Base-by-base conservation (phyloP, 2,797 vertebrate species). In the Danionella dracula region DNA sequence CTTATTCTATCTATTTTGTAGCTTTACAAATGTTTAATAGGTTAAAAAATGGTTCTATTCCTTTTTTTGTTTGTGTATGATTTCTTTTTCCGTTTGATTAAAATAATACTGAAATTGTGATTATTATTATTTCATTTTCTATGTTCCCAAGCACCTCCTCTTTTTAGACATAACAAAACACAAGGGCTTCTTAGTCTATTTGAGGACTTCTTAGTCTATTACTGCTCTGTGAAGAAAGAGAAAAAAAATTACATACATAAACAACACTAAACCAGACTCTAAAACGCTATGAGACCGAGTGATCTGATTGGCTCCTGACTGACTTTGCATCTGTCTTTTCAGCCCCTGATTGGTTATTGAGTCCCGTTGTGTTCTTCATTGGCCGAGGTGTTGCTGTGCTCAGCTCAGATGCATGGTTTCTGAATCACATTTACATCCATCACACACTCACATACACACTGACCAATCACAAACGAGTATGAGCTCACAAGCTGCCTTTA, bases 321-420 rank as follows among this genome's bases (percentile, higher is more conserved):
- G 13, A n/a, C 9, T 59, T 8, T 21, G 41, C 16, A 49, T 50
- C 46, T 32, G 13, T 32, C 4, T 55, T 11, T 29, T 35, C 20
- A 58, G 50, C 15, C 16, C 23, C 32, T 69, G 45, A 74, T 50
- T 74, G 75, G 75, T 7, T 66, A 66, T 42, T 38, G 32, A 40
- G n/a, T 53, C 17, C 42, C 58, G 37, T 54, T 48, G 13, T 37
- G 45, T 19, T 45, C 62, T 9, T 38, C 56, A 72, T 74, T 77
- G 71, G 75, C 4, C 35, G 55, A 57, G 31, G 69, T 74, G 75
- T 74, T 74, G 66, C 75, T 10, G 59, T 58, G 75, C 8, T 2
- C 64, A 61, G 19, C 59, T n/a, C 54, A 19, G 8, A 7, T n/a
- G n/a, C n/a, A n/a, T 54, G 12, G 42, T 67, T 21, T 57, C 4